Percentiles rank a stretch among this genome's conserved stretches.
These are phyloP conservation scores for Amitus sp. DNA, from an alignment of 2,888 invertebrate species.

Conservation along the genomic window DNA sequence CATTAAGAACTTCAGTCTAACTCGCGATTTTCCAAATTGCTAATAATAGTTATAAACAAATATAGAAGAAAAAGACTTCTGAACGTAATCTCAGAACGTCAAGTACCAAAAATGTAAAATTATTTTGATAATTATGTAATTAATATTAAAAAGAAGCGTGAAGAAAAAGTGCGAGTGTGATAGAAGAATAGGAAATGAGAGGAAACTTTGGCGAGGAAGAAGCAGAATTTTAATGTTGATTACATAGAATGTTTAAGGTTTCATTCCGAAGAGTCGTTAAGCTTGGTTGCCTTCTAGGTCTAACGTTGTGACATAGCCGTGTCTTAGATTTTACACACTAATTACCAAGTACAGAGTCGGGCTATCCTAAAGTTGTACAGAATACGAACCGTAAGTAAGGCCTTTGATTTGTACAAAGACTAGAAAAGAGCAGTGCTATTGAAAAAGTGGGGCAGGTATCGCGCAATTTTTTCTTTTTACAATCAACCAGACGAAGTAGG, in stretches of 20 bases:
- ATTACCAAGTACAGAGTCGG: conserved; percentile 15
- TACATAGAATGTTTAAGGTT: conserved; percentile 22
- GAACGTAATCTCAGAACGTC: not conserved
- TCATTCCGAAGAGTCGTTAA: conserved; percentile 28
- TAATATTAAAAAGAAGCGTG: conserved; percentile 5
- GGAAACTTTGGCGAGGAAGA: not conserved
- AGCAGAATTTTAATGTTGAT: conserved; percentile 18
- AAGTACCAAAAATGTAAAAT: not conserved
- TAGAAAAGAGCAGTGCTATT: conserved; percentile 8
- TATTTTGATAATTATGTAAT: not conserved
- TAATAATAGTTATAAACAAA: not conserved
- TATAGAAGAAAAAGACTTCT: not conserved
- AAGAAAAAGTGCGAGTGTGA: conserved; percentile 11
- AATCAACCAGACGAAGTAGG: no score
- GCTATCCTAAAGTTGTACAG: conserved; percentile 31
- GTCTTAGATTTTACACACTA: conserved; percentile 28
- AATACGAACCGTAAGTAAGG: conserved; percentile 24
- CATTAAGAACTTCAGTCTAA: no score
- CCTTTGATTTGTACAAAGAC: conserved; percentile 35
- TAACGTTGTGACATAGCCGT: conserved; percentile 29
- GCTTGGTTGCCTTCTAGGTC: conserved; percentile 37
- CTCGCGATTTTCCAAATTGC: not conserved
- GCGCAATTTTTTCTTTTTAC: not conserved
- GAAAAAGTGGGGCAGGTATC: not conserved
- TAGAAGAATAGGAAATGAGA: conserved; percentile 5